phyloP scores from a whole-genome alignment of 2,888 invertebrate species.

The Polyommatus iphigenia region DNA sequence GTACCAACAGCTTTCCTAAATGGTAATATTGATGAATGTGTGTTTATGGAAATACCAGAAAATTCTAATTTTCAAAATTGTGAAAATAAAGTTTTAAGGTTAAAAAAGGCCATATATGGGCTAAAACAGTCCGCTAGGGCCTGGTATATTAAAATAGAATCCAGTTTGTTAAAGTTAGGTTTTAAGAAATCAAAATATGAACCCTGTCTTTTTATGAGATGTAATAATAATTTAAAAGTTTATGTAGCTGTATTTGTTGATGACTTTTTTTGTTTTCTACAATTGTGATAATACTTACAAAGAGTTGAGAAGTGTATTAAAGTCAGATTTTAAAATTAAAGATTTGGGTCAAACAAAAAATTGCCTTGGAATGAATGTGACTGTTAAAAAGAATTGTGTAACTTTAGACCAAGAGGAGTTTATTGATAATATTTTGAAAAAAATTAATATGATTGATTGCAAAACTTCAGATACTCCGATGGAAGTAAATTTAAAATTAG shows the following conservation, averaged over 20 bases:
- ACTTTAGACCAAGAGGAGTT: not conserved
- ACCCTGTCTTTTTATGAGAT: not conserved
- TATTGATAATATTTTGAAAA: not conserved
- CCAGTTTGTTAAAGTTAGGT: too few species aligned
- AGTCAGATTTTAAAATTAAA: not conserved
- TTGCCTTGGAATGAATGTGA: not conserved
- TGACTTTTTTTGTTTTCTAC: not conserved
- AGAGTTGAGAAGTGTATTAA: not conserved
- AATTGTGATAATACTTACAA: not conserved
- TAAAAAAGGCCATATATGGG: too few species aligned
- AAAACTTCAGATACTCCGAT: conserved; percentile 2
- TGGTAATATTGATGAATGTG: too few species aligned
- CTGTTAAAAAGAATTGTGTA: not conserved
- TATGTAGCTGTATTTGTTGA: not conserved
- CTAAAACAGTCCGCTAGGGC: too few species aligned
- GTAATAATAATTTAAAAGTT: not conserved
- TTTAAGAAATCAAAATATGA: too few species aligned
- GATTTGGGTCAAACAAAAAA: not conserved
- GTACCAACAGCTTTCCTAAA: too few species aligned
- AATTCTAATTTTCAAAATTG: too few species aligned
- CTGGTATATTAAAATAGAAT: too few species aligned
- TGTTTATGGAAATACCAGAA: too few species aligned
- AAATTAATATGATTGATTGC: conserved; percentile 12
- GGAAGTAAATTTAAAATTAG: conserved; percentile 8
- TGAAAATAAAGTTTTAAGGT: too few species aligned